phyloP scores from a whole-genome alignment of 2,888 invertebrate genomes.

The Epinotia brunnichana region DNA sequence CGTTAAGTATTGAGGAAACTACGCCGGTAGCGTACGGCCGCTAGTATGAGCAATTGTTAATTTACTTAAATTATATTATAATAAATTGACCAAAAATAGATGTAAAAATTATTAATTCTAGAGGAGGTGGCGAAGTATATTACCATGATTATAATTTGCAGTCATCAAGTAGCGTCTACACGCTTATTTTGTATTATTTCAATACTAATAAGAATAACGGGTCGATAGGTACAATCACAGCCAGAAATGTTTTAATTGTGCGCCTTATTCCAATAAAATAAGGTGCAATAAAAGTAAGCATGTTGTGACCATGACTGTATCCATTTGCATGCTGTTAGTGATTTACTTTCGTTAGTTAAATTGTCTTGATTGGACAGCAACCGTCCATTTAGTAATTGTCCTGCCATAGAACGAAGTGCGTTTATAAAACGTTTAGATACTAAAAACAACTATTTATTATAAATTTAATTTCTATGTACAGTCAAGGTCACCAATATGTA shows the following conservation, averaged over 20 bases:
- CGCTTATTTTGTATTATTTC: neutral
- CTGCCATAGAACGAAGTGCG: slow-evolving; percentile 2
- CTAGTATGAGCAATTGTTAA: slow-evolving; percentile 22
- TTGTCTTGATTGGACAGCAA: neutral
- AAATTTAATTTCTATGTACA: neutral
- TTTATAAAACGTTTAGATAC: slow-evolving; percentile 5
- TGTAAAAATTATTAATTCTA: slow-evolving; percentile 21
- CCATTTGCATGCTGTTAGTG: too few relatives aligned
- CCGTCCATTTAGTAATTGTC: slow-evolving; percentile 24
- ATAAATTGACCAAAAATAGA: slow-evolving; percentile 38
- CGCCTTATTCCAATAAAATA: neutral
- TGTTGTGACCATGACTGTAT: neutral
- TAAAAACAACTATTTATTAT: neutral
- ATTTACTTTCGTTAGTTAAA: neutral
- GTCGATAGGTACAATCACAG: too few relatives aligned
- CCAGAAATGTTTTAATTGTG: neutral
- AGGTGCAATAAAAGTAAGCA: neutral
- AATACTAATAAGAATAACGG: neutral
- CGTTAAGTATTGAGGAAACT: neutral
- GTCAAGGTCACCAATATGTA: too few relatives aligned
- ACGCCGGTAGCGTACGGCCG: neutral
- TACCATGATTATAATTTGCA: neutral
- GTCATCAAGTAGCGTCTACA: neutral
- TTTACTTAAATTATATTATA: slow-evolving; percentile 16
- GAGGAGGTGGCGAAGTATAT: neutral